Base-by-base conservation (phyloP, 1,140 invertebrate species). In the Chironomus tepperi region DNA sequence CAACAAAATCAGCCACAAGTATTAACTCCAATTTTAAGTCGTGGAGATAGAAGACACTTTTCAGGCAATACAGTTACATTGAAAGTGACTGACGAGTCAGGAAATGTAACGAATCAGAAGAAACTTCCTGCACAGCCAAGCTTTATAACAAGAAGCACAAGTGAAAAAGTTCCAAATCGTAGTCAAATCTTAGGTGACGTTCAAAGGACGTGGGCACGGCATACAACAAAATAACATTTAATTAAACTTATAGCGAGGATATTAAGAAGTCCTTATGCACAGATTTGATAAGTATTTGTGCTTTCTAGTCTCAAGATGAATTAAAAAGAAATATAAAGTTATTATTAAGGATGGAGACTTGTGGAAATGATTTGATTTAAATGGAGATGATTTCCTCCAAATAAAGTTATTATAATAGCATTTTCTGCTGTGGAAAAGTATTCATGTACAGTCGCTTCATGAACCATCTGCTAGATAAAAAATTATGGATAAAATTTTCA, bases 181-280 rank as follows among this genome's bases (percentile, higher is more conserved):
- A 93, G 89, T 79, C 91, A 94, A 79, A 84, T 93, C 77, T 92
- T 94, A 89, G 88, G 88, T n/a, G 90, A 93, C 78, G 87, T 94
- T 74, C 89, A 90, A 78, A 85, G 92, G 74, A 89, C 90, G 0
- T 95, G 93, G 92, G 91, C 91, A 0, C 84, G 93, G 77, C 93
- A 94, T 79, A 95, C 93, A 1, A 94, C 92, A 15, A 94, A 94
- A 83, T 95, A 88, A 83, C 73, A 73, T 75, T 47, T 19, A 75
- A 43, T 70, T 42, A 67, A 74, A 42, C 34, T 70, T 15, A 70
- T 70, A 18, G 65, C 65, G 18, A n/a, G 65, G 3, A 70, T 70
- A 1, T 18, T 70, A 16, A 19, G 65, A 21, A 70, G 19, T 70
- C 65, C 65, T 18, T 70, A 70, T 70, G 18, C 8, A 18, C 16